Conservation (phyloP, 2,113 vertebrate genomes). For the Alligator mississippiensis region DNA sequence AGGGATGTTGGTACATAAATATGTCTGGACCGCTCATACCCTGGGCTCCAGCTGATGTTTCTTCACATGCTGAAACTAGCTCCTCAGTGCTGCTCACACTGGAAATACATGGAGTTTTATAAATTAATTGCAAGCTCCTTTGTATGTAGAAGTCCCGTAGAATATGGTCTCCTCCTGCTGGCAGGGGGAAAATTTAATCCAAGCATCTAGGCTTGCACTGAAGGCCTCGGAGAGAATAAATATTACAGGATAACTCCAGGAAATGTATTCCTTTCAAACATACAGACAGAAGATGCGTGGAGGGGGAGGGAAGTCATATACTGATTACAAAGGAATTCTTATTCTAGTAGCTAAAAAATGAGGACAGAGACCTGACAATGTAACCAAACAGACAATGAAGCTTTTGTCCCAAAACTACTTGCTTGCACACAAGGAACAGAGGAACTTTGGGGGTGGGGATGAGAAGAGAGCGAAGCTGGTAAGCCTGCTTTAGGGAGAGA, state of each 20-base stretch:
- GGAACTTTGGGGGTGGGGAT: conserved; percentile 37
- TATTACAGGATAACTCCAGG: not conserved
- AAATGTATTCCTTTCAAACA: not conserved
- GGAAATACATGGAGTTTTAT: not conserved
- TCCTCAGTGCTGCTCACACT: too few relatives aligned
- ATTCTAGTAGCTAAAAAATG: conserved; percentile 46
- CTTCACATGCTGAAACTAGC: not conserved
- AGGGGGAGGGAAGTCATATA: conserved; percentile 25
- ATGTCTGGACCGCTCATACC: not conserved
- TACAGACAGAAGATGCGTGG: not conserved
- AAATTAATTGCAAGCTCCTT: not conserved
- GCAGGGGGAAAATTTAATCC: not conserved
- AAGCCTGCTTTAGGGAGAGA: conserved; percentile 35
- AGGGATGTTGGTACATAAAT: not conserved
- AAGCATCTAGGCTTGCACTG: not conserved
- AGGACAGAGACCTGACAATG: conserved; percentile 62
- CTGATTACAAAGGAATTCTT: conserved; percentile 68
- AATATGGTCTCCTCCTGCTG: conserved; percentile 58
- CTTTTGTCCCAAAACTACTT: conserved; percentile 61
- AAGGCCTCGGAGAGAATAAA: not conserved
- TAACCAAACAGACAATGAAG: conserved; percentile 60
- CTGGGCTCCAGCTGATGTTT: not conserved
- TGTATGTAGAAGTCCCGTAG: not conserved
- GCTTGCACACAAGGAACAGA: conserved; percentile 53
- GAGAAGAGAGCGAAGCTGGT: conserved; percentile 35